Evolutionary conservation across 2,888 invertebrate genomes (phyloP), one percentile per base, ranked within the genome.

Genomic region (Scrobipalpa costella): DNA sequence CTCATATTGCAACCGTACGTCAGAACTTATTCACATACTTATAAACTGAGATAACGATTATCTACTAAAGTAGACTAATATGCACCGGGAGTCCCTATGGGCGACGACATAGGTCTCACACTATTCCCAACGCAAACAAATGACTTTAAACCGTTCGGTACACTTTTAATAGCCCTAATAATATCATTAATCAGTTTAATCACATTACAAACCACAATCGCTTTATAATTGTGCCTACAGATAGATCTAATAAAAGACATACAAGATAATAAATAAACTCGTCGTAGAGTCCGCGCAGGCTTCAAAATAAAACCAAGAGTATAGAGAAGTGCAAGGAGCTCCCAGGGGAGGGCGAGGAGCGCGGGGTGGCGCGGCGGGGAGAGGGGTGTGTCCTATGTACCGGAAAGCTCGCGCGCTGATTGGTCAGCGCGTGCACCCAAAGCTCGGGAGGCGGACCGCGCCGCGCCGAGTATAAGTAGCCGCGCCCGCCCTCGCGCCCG

Each of bases 401-500:
- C 73, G 71, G 73, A 88, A 90, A 89, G 89, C 89, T 88, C 76
- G 72, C 63, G 15, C 61, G 27, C 63, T 63, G 49, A 87, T 89
- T 88, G 86, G 90, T 21, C 62, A 64, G 60, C 61, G 61, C 62
- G 66, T 67, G 68, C 67, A 68, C 69, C 63, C 74, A 75, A 80
- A 79, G 81, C 78, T 75, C 71, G 63, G 63, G 67, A 72, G 90
- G 90, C 87, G 90, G 86, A 63, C 77, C 71, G 67, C 60, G 40
- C 11, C 59, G 40, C 65, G 65, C 72, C 64, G 61, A 55, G 76
- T 89, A 90, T 90, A 92, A 84, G 85, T 79, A 69, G 69, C 68
- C 63, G 66, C 79, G 71, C 80, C 86, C 88, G 83, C 86, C 86
- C 83, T 85, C 87, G 86, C 88, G 83, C 80, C 81, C 83, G 83